These are phyloP conservation scores for Hystrix cristata DNA, from an alignment of 2,113 vertebrate species.

Conservation along the genomic window DNA sequence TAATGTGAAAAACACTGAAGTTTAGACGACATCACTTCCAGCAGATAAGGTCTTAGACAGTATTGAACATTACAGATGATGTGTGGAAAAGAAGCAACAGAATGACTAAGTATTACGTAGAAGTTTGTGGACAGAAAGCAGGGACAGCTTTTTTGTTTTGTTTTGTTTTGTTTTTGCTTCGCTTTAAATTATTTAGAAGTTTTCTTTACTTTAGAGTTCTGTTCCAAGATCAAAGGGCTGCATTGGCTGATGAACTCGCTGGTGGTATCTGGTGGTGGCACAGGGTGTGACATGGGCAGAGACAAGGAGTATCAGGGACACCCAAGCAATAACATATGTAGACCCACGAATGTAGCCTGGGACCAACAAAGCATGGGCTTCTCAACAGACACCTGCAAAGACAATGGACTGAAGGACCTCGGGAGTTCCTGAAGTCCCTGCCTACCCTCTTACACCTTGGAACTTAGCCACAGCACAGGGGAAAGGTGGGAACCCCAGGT, in stretches of 20 bases:
- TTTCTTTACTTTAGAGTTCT: background rate
- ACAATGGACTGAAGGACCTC: background rate
- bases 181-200: background rate
- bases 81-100: background rate
- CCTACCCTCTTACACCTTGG: background rate
- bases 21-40: background rate
- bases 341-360: background rate
- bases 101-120: background rate
- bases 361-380: background rate
- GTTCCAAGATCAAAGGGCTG: background rate
- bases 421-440: background rate
- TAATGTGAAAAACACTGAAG: slow-evolving; percentile 7
- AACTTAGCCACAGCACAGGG: background rate
- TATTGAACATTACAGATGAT: background rate
- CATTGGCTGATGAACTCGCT: background rate
- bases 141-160: background rate
- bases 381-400: background rate
- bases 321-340: background rate
- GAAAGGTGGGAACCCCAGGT: background rate
- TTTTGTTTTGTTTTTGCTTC: no score
- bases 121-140: background rate
- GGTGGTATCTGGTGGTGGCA: background rate
- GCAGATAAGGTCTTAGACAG: background rate
- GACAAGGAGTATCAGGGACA: background rate
- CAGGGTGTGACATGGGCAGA: background rate